A percentile compares a stretch with the other conserved stretches of the same genome.
Conservation (phyloP, 2,888 invertebrate genomes). For the Parthenolecanium corni region DNA sequence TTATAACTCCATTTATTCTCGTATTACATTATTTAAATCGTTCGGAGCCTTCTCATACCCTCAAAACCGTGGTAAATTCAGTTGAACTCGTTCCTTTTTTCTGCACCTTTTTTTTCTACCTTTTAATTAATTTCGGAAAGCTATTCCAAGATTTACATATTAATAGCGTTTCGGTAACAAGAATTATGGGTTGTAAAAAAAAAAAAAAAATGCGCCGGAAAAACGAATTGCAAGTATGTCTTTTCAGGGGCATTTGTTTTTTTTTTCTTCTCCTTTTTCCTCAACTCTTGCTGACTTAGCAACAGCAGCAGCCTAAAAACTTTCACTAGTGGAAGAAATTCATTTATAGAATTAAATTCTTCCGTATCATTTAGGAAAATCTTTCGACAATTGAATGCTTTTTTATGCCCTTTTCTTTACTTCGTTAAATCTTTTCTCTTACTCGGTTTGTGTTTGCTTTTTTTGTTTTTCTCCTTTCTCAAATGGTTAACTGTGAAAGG, state of each 20-base stretch:
- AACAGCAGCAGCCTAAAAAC: neutral
- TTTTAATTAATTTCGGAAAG: neutral
- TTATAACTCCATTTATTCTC: too few species aligned
- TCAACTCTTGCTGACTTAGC: neutral
- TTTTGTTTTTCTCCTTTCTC: too few species aligned
- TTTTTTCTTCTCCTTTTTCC: neutral
- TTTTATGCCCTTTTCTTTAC: neutral
- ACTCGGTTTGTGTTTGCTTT: neutral
- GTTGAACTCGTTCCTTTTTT: too few species aligned
- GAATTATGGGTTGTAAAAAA: neutral
- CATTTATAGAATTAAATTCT: conserved; percentile 21
- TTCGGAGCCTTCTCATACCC: too few species aligned
- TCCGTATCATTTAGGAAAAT: conserved; percentile 4
- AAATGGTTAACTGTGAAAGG: too few species aligned
- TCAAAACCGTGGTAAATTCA: too few species aligned
- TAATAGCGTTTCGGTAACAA: neutral
- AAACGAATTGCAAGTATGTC: conserved; percentile 10
- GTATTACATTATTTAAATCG: too few species aligned
- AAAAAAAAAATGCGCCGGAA: neutral
- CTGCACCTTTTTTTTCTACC: too few species aligned
- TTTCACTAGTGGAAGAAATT: conserved; percentile 1
- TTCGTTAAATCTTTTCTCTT: conserved; percentile 7
- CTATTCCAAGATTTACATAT: conserved; percentile 13
- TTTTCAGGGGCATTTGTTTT: neutral
- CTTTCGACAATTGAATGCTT: conserved; percentile 6